Conservation (phyloP, 1,140 invertebrate species). For the Anoplolepis gracilipes region DNA sequence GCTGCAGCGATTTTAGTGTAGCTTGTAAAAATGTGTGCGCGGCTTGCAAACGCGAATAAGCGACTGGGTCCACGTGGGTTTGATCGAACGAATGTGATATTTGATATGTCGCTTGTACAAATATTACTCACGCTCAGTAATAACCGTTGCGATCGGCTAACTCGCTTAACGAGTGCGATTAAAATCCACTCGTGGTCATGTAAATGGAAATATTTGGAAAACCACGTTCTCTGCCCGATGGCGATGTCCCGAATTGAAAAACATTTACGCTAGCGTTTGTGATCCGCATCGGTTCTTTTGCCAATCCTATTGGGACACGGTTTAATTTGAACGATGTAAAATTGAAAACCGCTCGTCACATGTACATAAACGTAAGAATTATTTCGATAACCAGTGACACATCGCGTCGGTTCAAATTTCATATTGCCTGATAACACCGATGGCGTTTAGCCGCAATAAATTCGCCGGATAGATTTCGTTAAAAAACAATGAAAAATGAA, state of each 20-base stretch:
- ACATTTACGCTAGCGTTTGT: constrained; percentile 5
- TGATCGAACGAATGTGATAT: constrained; percentile 5
- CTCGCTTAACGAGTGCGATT: constrained; percentile 40
- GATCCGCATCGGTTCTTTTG: constrained; percentile 14
- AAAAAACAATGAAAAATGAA: neutral
- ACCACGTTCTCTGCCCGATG: neutral
- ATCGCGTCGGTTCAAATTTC: neutral
- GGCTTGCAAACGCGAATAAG: neutral
- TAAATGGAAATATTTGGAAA: constrained; percentile 54
- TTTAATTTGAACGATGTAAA: constrained; percentile 41
- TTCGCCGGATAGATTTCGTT: neutral
- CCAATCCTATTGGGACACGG: neutral
- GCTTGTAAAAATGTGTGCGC: neutral
- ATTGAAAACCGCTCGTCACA: constrained; percentile 12
- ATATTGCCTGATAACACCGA: neutral
- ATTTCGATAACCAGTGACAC: neutral
- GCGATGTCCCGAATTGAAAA: constrained; percentile 23
- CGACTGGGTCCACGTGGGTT: neutral
- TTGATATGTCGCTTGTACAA: constrained; percentile 4
- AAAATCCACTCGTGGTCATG: constrained; percentile 26
- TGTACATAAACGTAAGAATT: constrained; percentile 8
- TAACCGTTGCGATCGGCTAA: constrained; percentile 32
- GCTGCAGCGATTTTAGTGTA: neutral
- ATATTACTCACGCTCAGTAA: constrained; percentile 19
- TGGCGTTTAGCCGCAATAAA: neutral